A percentile compares a stretch with the other conserved stretches of the same genome.
Evolutionary conservation across 1,140 invertebrate species (phyloP).

Genomic region (Nephotettix cincticeps): DNA sequence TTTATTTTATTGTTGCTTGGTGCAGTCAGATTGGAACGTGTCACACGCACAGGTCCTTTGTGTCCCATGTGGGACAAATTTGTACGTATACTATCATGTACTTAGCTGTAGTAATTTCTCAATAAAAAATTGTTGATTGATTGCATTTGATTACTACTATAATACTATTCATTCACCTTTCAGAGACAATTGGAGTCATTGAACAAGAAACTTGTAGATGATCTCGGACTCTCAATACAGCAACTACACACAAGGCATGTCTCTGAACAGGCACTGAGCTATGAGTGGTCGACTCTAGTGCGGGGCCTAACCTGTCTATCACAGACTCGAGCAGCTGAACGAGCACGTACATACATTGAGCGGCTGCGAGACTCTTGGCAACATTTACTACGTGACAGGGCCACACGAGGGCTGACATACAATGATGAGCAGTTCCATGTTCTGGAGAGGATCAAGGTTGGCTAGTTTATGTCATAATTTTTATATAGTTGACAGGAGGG

Average conservation of each 20-base stretch:
- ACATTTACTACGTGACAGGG: slow-evolving; percentile 82
- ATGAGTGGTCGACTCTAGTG: slow-evolving; percentile 73
- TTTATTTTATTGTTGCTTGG: too few relatives aligned
- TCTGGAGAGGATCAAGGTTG: slow-evolving; percentile 72
- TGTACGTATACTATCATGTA: neutral
- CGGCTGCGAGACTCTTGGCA: slow-evolving; percentile 88
- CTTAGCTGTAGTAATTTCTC: neutral
- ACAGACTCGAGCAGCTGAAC: slow-evolving; percentile 62
- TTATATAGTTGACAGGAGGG: neutral
- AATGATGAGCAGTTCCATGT: slow-evolving; percentile 94
- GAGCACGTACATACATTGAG: slow-evolving; percentile 72
- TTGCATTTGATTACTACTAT: neutral
- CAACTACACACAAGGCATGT: slow-evolving; percentile 59
- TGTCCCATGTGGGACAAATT: too few relatives aligned
- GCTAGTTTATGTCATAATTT: neutral
- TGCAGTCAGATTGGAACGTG: too few relatives aligned
- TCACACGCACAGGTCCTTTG: too few relatives aligned
- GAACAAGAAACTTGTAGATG: slow-evolving; percentile 48
- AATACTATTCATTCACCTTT: too few relatives aligned
- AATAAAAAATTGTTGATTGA: neutral
- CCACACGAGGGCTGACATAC: slow-evolving; percentile 78
- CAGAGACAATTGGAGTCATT: slow-evolving; percentile 47
- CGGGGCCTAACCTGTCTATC: slow-evolving; percentile 65
- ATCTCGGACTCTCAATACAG: slow-evolving; percentile 53
- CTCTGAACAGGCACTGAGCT: slow-evolving; percentile 57